Percentiles rank a stretch among this genome's conserved stretches.
phyloP scores from a whole-genome alignment of 2,797 vertebrate species.

The Antennarius maculatus region DNA sequence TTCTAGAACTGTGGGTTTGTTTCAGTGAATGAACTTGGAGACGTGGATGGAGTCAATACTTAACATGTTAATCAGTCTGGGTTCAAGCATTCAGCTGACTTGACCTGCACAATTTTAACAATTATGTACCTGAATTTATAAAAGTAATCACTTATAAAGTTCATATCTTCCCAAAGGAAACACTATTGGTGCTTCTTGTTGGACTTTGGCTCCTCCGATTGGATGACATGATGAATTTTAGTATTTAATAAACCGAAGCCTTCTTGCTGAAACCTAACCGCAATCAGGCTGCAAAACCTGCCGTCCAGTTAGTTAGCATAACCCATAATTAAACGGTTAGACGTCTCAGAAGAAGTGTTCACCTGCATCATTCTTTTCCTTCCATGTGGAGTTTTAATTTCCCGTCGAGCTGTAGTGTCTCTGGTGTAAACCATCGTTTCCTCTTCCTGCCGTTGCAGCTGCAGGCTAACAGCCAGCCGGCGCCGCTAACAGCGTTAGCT shows the following conservation, averaged over 20 bases:
- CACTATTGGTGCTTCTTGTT: neutral
- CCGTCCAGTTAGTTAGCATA: too few species aligned
- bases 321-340: too few species aligned
- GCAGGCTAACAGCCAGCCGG: conserved; percentile 39
- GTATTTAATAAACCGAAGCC: too few species aligned
- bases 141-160: neutral
- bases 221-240: neutral
- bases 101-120: conserved; percentile 5
- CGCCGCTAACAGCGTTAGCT: conserved; percentile 46
- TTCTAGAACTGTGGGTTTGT: neutral
- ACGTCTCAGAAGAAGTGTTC: too few species aligned
- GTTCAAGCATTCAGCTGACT: too few species aligned
- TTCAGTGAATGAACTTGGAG: neutral
- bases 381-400: too few species aligned
- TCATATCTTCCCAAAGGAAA: neutral
- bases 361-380: too few species aligned
- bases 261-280: too few species aligned
- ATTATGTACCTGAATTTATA: neutral
- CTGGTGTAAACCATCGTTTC: neutral
- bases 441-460: conserved; percentile 36
- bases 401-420: too few species aligned
- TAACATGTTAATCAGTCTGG: too few species aligned
- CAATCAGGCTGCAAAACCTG: too few species aligned
- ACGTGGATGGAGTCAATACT: too few species aligned
- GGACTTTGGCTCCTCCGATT: neutral